These are phyloP conservation scores for Ptychadena robeensis DNA, from an alignment of 2,797 vertebrate genomes.

Conservation along the genomic window DNA sequence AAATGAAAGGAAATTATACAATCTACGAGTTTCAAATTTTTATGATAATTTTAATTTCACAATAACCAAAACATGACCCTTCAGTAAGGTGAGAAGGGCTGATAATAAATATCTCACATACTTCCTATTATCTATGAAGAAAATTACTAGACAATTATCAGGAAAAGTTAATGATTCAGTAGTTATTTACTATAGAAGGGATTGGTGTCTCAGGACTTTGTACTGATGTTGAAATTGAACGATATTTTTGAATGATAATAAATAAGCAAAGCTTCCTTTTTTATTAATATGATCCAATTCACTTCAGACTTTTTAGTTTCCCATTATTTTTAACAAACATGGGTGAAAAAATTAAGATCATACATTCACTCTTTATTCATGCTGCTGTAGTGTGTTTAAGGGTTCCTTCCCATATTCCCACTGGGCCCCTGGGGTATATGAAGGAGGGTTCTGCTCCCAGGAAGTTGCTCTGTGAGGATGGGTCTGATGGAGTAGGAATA, in stretches of 20 bases:
- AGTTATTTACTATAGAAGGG: slow-evolving; percentile 38
- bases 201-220: slow-evolving; percentile 46
- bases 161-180: slow-evolving; percentile 52
- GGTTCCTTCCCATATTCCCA: no score
- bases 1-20: no score
- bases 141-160: slow-evolving; percentile 1
- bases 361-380: neutral
- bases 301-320: neutral
- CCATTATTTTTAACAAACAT: no score
- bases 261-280: neutral
- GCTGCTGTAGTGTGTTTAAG: no score
- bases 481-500: no score
- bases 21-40: no score
- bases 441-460: no score
- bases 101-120: slow-evolving; percentile 4
- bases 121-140: neutral
- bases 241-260: neutral
- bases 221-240: slow-evolving; percentile 4
- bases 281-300: neutral
- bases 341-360: neutral
- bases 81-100: neutral
- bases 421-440: no score
- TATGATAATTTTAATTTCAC: no score
- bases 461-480: no score
- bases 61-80: no score